These are phyloP conservation scores for Dendrolimus punctatus DNA, from an alignment of 1,140 invertebrate genomes.

Conservation along the genomic window DNA sequence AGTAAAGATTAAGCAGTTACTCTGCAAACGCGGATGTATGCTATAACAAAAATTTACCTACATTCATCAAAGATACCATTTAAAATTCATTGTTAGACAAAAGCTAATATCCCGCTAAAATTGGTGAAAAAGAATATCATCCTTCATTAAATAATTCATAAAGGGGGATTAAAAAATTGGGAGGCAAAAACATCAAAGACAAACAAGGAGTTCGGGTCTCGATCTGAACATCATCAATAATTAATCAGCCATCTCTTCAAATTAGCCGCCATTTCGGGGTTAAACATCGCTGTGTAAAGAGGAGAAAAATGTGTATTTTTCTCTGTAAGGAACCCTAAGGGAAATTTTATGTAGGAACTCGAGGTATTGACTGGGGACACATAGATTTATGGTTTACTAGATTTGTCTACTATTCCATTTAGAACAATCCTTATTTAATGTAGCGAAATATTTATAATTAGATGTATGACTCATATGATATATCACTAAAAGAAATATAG, in stretches of 20 bases:
- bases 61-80: no score
- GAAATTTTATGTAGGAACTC: conserved; percentile 61
- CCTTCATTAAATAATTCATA: conserved; percentile 28
- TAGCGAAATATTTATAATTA: no score
- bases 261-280: conserved; percentile 59
- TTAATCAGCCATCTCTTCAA: conserved; percentile 55
- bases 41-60: no score
- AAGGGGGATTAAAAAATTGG: conserved; percentile 28
- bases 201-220: conserved; percentile 33
- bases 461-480: no score
- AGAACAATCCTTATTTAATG: no score
- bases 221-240: conserved; percentile 54
- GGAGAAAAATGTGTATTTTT: conserved; percentile 35
- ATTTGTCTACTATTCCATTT: no score
- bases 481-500: no score
- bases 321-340: conserved; percentile 38
- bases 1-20: no score
- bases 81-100: no score
- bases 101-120: no score
- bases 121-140: conserved; percentile 15
- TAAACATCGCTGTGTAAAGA: conserved; percentile 44
- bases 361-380: conserved; percentile 34
- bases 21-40: no score
- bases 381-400: background rate
- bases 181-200: conserved; percentile 45